Evolutionary conservation across 2,888 invertebrate genomes (phyloP).

Genomic region (Abrostola tripartita): DNA sequence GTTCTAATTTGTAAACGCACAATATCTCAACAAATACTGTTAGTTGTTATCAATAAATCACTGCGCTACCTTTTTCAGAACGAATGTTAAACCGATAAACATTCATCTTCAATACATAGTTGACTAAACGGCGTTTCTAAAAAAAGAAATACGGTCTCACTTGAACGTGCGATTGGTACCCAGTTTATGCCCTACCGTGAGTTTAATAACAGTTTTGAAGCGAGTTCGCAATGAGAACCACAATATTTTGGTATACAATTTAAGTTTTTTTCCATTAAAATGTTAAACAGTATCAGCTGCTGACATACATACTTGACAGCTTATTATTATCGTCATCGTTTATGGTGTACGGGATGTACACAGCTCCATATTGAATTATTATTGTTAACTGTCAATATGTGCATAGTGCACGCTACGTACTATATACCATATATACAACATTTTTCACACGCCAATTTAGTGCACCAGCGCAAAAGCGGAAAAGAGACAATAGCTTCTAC

Average conservation of each 20-base stretch:
- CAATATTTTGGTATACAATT: neutral
- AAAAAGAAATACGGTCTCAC: constrained; percentile 73
- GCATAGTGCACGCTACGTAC: too few species aligned
- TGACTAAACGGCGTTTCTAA: constrained; percentile 75
- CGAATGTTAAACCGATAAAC: constrained; percentile 75
- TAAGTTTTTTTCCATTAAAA: neutral
- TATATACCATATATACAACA: too few species aligned
- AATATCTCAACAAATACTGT: constrained; percentile 58
- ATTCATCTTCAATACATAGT: constrained; percentile 78
- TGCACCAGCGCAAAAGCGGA: constrained; percentile 15
- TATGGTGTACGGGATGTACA: too few species aligned
- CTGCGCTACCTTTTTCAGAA: constrained; percentile 62
- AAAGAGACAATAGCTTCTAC: neutral
- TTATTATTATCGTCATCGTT: too few species aligned
- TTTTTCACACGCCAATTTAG: constrained; percentile 11
- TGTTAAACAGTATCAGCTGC: too few species aligned
- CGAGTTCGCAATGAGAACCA: constrained; percentile 47
- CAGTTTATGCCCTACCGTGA: constrained; percentile 52
- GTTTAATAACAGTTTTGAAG: constrained; percentile 14
- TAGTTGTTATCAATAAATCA: constrained; percentile 68
- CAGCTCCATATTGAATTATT: too few species aligned
- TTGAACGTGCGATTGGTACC: constrained; percentile 70
- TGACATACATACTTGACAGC: too few species aligned
- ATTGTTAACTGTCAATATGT: too few species aligned
- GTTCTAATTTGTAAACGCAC: constrained; percentile 49